These are phyloP conservation scores for Rhingia rostrata DNA, from an alignment of 2,888 invertebrate species.

Conservation along the genomic window DNA sequence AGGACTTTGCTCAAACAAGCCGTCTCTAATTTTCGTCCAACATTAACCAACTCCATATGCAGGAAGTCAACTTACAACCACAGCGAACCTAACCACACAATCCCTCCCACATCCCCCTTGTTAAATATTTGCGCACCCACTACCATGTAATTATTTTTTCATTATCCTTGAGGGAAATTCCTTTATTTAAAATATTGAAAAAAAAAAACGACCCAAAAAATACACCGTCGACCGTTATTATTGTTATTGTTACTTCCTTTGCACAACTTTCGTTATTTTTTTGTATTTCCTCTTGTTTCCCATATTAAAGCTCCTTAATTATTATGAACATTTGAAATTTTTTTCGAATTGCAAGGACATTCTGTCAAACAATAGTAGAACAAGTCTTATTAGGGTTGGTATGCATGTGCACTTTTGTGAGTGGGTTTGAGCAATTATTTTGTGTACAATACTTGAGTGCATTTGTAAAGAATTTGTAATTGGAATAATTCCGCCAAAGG, in stretches of 20 bases:
- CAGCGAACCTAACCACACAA: neutral
- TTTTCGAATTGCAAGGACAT: conserved; percentile 60
- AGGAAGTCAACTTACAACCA: neutral
- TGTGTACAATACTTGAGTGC: conserved; percentile 19
- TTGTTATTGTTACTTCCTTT: conserved; percentile 59
- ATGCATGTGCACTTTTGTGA: neutral
- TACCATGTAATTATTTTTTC: conserved; percentile 66
- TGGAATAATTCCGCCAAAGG: conserved; percentile 53
- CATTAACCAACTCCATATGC: conserved; percentile 8
- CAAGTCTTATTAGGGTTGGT: neutral
- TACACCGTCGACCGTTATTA: conserved; percentile 42
- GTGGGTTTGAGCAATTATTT: conserved; percentile 14
- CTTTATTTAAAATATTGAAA: conserved; percentile 47
- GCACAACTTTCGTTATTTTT: conserved; percentile 8
- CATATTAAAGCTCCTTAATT: conserved; percentile 55
- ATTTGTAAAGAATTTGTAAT: conserved; percentile 52
- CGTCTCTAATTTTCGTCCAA: conserved; percentile 20
- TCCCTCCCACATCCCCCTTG: conserved; percentile 8
- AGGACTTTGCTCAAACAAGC: neutral
- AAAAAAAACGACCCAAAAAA: conserved; percentile 8
- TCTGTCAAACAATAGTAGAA: conserved; percentile 27
- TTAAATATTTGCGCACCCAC: conserved; percentile 60
- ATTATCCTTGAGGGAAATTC: conserved; percentile 65
- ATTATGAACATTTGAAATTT: conserved; percentile 55
- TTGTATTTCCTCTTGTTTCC: conserved; percentile 17